Evolutionary conservation across 1,140 invertebrate species (phyloP), one percentile per base, ranked within the genome.

Genomic region (Aphelinus atriplicis): DNA sequence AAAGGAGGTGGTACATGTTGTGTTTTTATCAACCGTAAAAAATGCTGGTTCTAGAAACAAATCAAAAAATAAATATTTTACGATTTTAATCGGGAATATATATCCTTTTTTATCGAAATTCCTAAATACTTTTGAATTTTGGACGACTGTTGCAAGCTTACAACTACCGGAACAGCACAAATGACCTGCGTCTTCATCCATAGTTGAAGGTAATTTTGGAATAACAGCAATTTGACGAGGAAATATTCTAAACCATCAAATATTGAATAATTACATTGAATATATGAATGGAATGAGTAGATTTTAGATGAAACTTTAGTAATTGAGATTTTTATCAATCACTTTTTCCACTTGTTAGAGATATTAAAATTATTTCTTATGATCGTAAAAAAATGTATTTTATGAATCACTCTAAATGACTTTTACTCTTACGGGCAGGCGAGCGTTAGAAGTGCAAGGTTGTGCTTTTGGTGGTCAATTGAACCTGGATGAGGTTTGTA

Each of bases 371-470:
- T 26, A 26, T 26, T 26, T 26, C 26, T 26, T 26, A 26, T 26
- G 26, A 26, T 62, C 46, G 42, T 9, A 9, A 7, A n/a, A 60
- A 60, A 7, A 3, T 26, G 57, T 26, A 48, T 68, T 77, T 61
- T 42, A 10, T 53, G 51, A n/a, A n/a, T 60, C 42, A 4, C 3
- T n/a, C 58, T 26, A n/a, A 60, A n/a, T 46, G 42, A 63, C 26
- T 62, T 55, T 65, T 9, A 68, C n/a, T 57, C 77, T 72, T 60
- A 83, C 81, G 71, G 46, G 75, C 81, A 81, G 45, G 50, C 51
- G 3, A 83, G 66, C 71, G 73, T 78, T 48, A 81, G 46, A 9
- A 83, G 63, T 9, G 81, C 80, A 26, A 83, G 1, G 77, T 81
- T 81, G 47, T 79, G 43, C 6, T 42, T 71, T 2, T 72, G 70